Conservation (phyloP, 1,140 invertebrate species). For the Plodia interpunctella region DNA sequence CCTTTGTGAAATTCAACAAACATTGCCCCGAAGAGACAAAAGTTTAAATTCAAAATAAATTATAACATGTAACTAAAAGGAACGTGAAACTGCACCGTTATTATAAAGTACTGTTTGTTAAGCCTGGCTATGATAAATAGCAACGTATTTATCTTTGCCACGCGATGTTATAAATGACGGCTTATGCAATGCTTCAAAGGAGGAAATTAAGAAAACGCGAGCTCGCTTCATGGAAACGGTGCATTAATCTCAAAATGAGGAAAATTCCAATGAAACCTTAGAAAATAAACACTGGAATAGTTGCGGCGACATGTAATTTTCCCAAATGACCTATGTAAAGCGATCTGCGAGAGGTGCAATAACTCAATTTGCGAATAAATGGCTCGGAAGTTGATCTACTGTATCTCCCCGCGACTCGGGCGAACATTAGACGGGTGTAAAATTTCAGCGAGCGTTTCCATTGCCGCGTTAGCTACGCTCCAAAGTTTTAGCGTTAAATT, state of each 20-base stretch:
- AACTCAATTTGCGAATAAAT: slow-evolving; percentile 73
- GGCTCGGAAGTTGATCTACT: slow-evolving; percentile 70
- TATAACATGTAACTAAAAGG: slow-evolving; percentile 27
- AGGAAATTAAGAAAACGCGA: slow-evolving; percentile 39
- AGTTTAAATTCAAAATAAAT: slow-evolving; percentile 58
- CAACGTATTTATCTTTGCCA: slow-evolving; percentile 33
- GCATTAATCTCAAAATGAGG: slow-evolving; percentile 26
- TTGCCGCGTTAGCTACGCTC: slow-evolving; percentile 43
- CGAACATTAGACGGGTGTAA: slow-evolving; percentile 35
- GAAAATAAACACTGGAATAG: slow-evolving; percentile 20
- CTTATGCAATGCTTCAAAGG: slow-evolving; percentile 31
- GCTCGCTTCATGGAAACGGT: slow-evolving; percentile 27
- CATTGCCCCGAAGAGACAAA: slow-evolving; percentile 50
- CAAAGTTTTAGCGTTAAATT: slow-evolving; percentile 37
- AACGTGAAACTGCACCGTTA: slow-evolving; percentile 30
- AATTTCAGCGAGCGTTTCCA: slow-evolving; percentile 41
- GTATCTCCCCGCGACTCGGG: slow-evolving; percentile 34
- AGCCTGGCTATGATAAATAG: slow-evolving; percentile 31
- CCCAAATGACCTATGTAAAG: slow-evolving; percentile 71
- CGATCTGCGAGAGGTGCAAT: slow-evolving; percentile 69
- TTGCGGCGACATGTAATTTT: slow-evolving; percentile 63
- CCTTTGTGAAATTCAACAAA: slow-evolving; percentile 60
- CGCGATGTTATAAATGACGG: slow-evolving; percentile 34
- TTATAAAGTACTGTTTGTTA: slow-evolving; percentile 31
- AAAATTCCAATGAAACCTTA: slow-evolving; percentile 34